Base-by-base conservation (phyloP, 23 tunicate species). In the Corella eumyota region DNA sequence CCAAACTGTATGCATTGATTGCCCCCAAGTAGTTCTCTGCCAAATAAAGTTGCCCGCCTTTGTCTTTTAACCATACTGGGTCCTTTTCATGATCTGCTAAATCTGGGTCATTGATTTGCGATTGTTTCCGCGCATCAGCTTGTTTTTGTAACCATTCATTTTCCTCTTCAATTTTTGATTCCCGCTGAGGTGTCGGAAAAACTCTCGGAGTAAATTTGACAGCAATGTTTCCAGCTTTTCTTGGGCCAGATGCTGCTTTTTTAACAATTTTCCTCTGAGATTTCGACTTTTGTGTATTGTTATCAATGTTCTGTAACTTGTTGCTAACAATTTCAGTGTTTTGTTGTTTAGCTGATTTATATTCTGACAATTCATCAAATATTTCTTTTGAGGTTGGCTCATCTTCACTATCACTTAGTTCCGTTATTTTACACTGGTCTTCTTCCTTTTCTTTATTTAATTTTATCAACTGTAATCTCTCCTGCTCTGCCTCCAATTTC, bases 141-240 rank as follows among this genome's bases (percentile, higher is more conserved):
- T 92, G 92, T 37, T 92, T 92, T 61, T 83, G 77, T 6, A 92
- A 73, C 98, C 98, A 92, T 62, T 80, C 98, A 40, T 71, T 69
- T 77, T 92, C 98, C 61, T 92, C 98, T 32, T 60, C 58, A 7
- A 59, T 47, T 32, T 81, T 92, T 1, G 98, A 92, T 56, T 92
- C 98, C 13, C 98, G 59, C 36, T 90, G 75, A 19, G 98, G 98
- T 40, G 98, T 92, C 9, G 98, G 98, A 66, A 92, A 92, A 6
- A 76, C 77, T 32, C 98, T 51, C 30, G 91, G 85, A 5, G 98
- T 83, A 56, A 92, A 92, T 25, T 44, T 66, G 0, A 92, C 71
- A 27, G 65, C 57, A 22, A 92, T 92, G 47, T 76, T 83, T 66
- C 81, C 82, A 5, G 52, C 19, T 76, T 71, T 54, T 56, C 98